phyloP scores from a whole-genome alignment of 2,113 vertebrate genomes.

The Oreocharis arfaki region DNA sequence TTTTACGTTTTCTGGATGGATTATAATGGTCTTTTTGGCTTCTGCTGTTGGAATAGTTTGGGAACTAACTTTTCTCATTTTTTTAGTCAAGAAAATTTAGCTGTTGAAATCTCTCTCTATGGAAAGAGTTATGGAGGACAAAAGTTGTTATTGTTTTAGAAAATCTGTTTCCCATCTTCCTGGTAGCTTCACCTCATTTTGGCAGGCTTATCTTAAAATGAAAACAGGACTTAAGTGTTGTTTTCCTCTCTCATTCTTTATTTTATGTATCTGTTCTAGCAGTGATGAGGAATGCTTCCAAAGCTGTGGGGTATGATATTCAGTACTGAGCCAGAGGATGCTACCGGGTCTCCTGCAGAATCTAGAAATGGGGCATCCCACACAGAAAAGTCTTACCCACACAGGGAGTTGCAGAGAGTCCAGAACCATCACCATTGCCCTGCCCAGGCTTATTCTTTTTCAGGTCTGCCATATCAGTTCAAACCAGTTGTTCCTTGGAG shows the following conservation, averaged over 20 bases:
- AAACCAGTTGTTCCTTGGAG: background rate
- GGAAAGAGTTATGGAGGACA: background rate
- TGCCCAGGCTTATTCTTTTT: background rate
- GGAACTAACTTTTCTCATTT: background rate
- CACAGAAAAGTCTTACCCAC: background rate
- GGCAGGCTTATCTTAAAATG: background rate
- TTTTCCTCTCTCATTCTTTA: background rate
- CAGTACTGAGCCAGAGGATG: background rate
- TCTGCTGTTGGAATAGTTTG: background rate
- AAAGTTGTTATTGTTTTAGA: background rate
- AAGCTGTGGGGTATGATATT: background rate
- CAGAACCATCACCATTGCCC: background rate
- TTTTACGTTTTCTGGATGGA: background rate
- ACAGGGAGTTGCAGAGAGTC: background rate
- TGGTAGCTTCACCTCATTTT: background rate
- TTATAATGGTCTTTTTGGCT: background rate
- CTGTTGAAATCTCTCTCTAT: background rate
- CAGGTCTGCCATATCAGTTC: background rate
- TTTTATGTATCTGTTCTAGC: background rate
- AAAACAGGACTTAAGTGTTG: background rate
- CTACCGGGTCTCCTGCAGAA: background rate
- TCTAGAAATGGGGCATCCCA: background rate
- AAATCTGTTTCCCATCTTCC: background rate
- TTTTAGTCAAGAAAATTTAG: background rate
- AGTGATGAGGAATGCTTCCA: background rate